Evolutionary conservation across 2,888 invertebrate species (phyloP).

Genomic region (Spilosoma lubricipeda): DNA sequence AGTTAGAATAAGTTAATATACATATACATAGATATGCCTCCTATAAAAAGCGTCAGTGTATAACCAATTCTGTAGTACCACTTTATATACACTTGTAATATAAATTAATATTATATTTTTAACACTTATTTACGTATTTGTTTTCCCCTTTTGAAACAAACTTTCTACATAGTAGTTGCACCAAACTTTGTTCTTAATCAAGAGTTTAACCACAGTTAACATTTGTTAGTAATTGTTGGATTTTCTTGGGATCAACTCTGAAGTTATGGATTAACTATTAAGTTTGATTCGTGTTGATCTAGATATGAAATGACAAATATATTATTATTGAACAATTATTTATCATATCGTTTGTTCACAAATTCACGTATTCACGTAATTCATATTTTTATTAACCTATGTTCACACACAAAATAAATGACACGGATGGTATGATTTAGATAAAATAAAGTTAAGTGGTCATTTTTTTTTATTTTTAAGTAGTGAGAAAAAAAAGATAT

Average conservation of each 20-base stretch:
- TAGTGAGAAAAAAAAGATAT: no score
- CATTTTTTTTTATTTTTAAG: no score
- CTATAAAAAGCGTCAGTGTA: conserved; percentile 44
- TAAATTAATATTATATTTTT: conserved; percentile 51
- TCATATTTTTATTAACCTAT: not conserved
- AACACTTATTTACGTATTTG: conserved; percentile 82
- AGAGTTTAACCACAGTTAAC: conserved; percentile 33
- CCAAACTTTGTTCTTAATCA: conserved; percentile 43
- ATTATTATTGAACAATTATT: not conserved
- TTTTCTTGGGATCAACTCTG: conserved; percentile 29
- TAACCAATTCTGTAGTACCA: conserved; percentile 39
- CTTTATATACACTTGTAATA: conserved; percentile 41
- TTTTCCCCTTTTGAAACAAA: conserved; percentile 81
- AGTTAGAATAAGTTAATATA: no score
- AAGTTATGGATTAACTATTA: conserved; percentile 15
- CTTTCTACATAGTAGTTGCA: conserved; percentile 40
- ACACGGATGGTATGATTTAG: no score
- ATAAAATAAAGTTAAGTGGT: no score
- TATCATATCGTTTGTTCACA: no score
- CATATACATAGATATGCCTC: no score
- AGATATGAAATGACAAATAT: not conserved
- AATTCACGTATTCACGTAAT: no score
- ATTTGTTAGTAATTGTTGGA: conserved; percentile 31
- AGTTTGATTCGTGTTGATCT: conserved; percentile 2
- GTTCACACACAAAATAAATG: not conserved